Conservation (phyloP, 2,888 invertebrate genomes). For the Bellardia pandia region DNA sequence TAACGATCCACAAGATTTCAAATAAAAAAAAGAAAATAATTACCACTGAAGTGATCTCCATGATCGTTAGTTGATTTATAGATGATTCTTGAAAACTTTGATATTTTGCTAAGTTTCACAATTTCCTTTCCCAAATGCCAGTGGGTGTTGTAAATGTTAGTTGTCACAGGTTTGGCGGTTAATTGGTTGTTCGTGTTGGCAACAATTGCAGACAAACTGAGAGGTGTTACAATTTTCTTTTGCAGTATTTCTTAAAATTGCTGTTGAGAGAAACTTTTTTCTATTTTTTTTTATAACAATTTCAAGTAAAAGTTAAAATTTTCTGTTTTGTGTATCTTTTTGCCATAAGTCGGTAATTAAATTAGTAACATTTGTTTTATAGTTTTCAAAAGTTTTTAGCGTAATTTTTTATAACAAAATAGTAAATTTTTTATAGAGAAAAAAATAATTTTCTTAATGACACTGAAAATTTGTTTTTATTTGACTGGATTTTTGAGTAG, state of each 20-base stretch:
- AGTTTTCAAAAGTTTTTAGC: slow-evolving; percentile 21
- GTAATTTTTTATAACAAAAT: not conserved
- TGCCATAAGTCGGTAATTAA: slow-evolving; percentile 24
- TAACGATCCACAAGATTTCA: slow-evolving; percentile 11
- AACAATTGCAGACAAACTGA: slow-evolving; percentile 18
- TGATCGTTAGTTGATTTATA: slow-evolving; percentile 26
- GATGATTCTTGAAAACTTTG: not conserved
- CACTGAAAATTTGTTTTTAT: slow-evolving; percentile 45
- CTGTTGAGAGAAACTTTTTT: slow-evolving; percentile 32
- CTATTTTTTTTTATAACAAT: slow-evolving; percentile 17
- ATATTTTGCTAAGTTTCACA: slow-evolving; percentile 18
- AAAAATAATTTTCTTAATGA: slow-evolving; percentile 39
- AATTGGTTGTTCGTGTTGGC: slow-evolving; percentile 13
- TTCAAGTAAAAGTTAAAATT: slow-evolving; percentile 49
- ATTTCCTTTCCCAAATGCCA: slow-evolving; percentile 44
- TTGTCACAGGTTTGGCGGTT: slow-evolving; percentile 21
- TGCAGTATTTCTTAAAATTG: not conserved
- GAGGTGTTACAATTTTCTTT: slow-evolving; percentile 39
- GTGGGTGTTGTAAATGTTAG: slow-evolving; percentile 57
- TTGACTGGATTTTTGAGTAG: not conserved
- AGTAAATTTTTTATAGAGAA: slow-evolving; percentile 33
- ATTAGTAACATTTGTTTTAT: slow-evolving; percentile 9
- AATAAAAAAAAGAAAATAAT: slow-evolving; percentile 43
- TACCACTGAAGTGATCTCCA: slow-evolving; percentile 65
- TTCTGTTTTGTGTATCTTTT: slow-evolving; percentile 7